Evolutionary conservation across 2,888 invertebrate species (phyloP).

Genomic region (Coelopa pilipes): DNA sequence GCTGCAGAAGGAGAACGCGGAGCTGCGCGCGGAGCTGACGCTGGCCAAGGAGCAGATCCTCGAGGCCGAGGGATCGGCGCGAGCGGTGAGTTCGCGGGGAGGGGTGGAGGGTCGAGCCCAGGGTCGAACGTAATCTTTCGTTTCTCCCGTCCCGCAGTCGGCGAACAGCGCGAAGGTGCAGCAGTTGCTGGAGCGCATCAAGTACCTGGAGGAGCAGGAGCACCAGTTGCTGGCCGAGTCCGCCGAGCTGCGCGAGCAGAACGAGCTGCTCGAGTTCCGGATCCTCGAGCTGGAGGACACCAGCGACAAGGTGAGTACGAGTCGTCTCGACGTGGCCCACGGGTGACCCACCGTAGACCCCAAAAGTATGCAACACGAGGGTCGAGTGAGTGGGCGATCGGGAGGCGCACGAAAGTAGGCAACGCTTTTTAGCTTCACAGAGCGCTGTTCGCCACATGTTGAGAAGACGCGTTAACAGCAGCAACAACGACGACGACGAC

Average conservation of each 20-base stretch:
- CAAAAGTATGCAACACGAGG: too few species aligned
- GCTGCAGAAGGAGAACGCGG: constrained; percentile 65
- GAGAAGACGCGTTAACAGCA: too few species aligned
- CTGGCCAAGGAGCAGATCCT: constrained; percentile 68
- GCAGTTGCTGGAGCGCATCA: constrained; percentile 65
- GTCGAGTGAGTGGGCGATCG: too few species aligned
- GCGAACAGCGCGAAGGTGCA: constrained; percentile 59
- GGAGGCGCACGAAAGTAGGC: too few species aligned
- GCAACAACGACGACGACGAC: too few species aligned
- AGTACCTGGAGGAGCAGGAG: constrained; percentile 69
- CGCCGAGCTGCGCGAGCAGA: constrained; percentile 80
- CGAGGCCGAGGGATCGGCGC: constrained; percentile 68
- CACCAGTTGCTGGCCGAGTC: constrained; percentile 74
- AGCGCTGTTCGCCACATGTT: too few species aligned
- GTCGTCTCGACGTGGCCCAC: too few species aligned
- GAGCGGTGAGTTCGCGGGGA: constrained; percentile 61
- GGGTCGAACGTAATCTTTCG: background rate
- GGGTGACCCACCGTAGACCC: too few species aligned
- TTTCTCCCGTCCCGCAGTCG: constrained; percentile 49
- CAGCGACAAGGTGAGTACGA: constrained; percentile 68
- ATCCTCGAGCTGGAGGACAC: constrained; percentile 80
- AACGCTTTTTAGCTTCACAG: too few species aligned
- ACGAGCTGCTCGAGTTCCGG: constrained; percentile 83
- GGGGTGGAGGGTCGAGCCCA: background rate
- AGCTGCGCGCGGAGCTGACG: constrained; percentile 67